Percentiles rank a stretch among this genome's conserved stretches.
These are phyloP conservation scores for Caerostris darwini DNA, from an alignment of 1,140 invertebrate genomes.

Conservation along the genomic window DNA sequence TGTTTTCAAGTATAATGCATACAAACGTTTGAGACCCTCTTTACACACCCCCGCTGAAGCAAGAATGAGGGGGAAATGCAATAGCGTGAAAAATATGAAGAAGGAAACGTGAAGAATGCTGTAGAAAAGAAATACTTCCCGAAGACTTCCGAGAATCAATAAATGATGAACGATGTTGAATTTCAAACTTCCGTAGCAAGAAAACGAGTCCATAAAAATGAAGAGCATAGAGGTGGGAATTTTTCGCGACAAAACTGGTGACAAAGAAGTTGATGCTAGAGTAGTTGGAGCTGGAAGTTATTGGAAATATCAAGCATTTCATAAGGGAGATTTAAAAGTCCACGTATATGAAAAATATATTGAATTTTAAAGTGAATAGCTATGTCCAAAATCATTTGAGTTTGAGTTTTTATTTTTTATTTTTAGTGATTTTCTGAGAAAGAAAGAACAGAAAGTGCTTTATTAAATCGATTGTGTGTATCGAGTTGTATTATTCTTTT, in stretches of 20 bases:
- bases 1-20: neutral
- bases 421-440: too few species aligned
- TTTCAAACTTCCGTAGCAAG: neutral
- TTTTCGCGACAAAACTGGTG: neutral
- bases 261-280: neutral
- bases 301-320: neutral
- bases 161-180: slow-evolving; percentile 7
- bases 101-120: neutral
- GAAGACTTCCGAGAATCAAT: slow-evolving; percentile 16
- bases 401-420: too few species aligned
- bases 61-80: neutral
- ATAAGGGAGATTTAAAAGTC: neutral
- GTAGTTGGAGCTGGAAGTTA: neutral
- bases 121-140: neutral
- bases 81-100: neutral
- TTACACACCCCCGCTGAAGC: neutral
- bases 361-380: neutral
- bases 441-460: too few species aligned
- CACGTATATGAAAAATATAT: neutral
- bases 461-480: too few species aligned
- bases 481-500: too few species aligned
- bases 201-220: slow-evolving; percentile 11
- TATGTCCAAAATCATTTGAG: too few species aligned
- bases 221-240: neutral
- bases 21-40: neutral